These are phyloP conservation scores for Ochlodes sylvanus DNA, from an alignment of 2,888 invertebrate genomes.

Conservation along the genomic window DNA sequence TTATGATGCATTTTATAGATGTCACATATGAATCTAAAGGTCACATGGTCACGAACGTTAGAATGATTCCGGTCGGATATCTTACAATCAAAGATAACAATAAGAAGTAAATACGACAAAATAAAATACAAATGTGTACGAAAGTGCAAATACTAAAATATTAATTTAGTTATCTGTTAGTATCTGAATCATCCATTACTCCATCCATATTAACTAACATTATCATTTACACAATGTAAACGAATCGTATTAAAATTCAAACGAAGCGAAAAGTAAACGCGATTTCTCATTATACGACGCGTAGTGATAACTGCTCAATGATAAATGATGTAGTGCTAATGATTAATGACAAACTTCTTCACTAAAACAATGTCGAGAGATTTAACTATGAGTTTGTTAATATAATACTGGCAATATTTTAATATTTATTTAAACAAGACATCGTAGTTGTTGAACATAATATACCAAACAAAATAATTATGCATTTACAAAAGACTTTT, in stretches of 20 bases:
- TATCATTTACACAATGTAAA: background rate
- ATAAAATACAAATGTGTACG: too few species aligned
- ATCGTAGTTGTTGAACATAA: background rate
- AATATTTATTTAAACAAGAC: background rate
- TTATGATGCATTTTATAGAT: too few species aligned
- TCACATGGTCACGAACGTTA: too few species aligned
- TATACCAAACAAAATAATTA: background rate
- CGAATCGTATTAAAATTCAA: background rate
- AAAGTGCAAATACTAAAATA: too few species aligned
- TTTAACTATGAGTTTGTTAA: constrained; percentile 5
- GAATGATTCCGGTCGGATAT: too few species aligned
- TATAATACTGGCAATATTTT: constrained; percentile 4
- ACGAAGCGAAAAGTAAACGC: constrained; percentile 6
- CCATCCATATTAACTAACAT: too few species aligned
- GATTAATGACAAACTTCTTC: constrained; percentile 26
- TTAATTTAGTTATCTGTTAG: too few species aligned
- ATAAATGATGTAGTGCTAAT: constrained; percentile 24
- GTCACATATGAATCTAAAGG: too few species aligned
- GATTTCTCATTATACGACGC: constrained; percentile 6
- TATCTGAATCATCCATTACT: too few species aligned
- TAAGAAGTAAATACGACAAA: too few species aligned
- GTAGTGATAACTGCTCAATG: constrained; percentile 15
- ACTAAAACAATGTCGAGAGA: constrained; percentile 23
- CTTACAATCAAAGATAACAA: too few species aligned
- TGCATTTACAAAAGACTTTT: background rate